phyloP scores from a whole-genome alignment of 2,797 vertebrate genomes.

The Vireo griseus region DNA sequence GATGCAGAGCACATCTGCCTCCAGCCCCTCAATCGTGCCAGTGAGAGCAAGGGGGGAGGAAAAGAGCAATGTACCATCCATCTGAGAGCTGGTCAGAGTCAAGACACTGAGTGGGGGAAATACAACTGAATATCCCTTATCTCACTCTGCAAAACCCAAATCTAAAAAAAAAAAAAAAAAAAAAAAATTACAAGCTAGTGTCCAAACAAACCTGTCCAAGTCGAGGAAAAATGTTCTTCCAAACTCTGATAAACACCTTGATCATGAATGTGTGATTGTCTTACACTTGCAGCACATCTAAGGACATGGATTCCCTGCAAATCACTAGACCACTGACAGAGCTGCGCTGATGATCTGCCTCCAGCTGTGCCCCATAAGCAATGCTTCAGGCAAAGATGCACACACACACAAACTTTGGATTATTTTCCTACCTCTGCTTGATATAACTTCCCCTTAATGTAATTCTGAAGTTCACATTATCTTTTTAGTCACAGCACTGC shows the following conservation, averaged over 20 bases:
- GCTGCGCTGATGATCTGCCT: background rate
- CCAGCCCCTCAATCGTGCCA: background rate
- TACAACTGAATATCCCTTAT: background rate
- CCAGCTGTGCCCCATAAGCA: conserved; percentile 3
- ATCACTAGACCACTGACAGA: background rate
- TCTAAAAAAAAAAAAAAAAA: too few relatives aligned
- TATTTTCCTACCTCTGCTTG: conserved; percentile 6
- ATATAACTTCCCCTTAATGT: background rate
- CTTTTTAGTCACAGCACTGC: conserved; percentile 14
- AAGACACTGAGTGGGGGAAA: background rate
- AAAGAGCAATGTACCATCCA: fast-evolving
- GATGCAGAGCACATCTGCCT: background rate
- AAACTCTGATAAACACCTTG: background rate
- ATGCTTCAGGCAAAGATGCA: background rate
- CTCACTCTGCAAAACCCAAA: background rate
- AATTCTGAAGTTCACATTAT: conserved; percentile 8
- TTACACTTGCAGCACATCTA: background rate
- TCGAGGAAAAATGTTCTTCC: background rate
- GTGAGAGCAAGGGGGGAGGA: background rate
- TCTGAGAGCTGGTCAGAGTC: background rate
- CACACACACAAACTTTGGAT: background rate
- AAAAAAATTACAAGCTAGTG: background rate
- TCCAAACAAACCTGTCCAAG: background rate
- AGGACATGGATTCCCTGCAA: background rate
- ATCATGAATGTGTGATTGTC: background rate